Percentiles rank a stretch among this genome's conserved stretches.
Conservation (phyloP, 2,797 vertebrate species). For the Chaunax sp. region DNA sequence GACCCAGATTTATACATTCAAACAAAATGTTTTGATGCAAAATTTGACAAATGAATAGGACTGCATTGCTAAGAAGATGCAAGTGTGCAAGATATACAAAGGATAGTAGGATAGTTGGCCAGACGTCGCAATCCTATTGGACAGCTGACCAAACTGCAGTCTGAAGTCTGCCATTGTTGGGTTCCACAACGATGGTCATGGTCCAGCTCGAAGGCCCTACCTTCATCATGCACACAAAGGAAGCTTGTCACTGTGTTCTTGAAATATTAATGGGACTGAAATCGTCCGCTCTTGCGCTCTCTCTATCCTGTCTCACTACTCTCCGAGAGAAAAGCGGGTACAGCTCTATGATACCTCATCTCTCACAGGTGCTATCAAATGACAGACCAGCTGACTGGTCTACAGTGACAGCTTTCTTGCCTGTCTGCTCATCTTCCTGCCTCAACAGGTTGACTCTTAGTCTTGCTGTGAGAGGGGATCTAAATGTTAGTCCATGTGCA, state of each 20-base stretch:
- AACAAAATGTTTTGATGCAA: too few species aligned
- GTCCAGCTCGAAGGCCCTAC: constrained; percentile 27
- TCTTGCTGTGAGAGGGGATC: constrained; percentile 13
- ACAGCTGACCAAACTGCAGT: constrained; percentile 25
- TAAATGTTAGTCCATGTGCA: constrained; percentile 24
- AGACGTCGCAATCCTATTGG: background rate
- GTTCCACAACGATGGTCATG: constrained; percentile 40
- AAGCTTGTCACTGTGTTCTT: constrained; percentile 64
- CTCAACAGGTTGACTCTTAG: constrained; percentile 47
- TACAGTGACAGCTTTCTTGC: constrained; percentile 35
- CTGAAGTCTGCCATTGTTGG: constrained; percentile 40
- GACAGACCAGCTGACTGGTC: constrained; percentile 67
- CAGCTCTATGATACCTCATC: constrained; percentile 27
- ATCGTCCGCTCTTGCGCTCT: constrained; percentile 52
- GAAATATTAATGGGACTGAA: constrained; percentile 79
- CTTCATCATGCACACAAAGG: constrained; percentile 69
- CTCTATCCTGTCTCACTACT: constrained; percentile 13
- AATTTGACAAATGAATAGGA: constrained; percentile 1
- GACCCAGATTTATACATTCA: too few species aligned
- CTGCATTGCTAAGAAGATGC: background rate
- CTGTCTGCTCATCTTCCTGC: constrained; percentile 33
- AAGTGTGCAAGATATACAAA: background rate
- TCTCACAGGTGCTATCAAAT: constrained; percentile 69
- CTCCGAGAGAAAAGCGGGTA: constrained; percentile 26
- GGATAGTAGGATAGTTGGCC: background rate